phyloP scores from a whole-genome alignment of 2,113 vertebrate genomes.

The Ornithorhynchus anatinus region DNA sequence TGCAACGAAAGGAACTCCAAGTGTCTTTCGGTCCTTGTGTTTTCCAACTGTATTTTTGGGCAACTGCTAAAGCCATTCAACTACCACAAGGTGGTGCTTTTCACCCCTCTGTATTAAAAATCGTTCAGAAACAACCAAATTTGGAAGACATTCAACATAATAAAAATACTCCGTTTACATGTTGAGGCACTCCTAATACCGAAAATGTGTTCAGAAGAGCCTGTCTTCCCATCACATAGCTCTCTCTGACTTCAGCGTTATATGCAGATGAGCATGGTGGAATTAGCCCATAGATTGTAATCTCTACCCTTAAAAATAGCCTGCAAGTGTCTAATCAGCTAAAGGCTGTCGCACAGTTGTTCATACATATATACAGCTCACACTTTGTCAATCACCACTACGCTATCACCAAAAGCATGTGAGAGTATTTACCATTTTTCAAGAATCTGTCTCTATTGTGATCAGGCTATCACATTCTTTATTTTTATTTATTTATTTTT shows the following conservation, averaged over 20 bases:
- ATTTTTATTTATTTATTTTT: constrained; percentile 30
- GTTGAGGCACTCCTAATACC: background rate
- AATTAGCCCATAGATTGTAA: constrained; percentile 28
- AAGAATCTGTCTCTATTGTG: constrained; percentile 57
- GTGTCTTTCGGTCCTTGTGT: background rate
- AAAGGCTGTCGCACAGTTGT: constrained; percentile 22
- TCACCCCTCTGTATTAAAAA: background rate
- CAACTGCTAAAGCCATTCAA: background rate
- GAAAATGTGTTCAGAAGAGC: background rate
- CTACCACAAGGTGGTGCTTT: background rate
- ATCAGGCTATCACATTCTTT: constrained; percentile 53
- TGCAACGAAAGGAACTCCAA: background rate
- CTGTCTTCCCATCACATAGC: background rate
- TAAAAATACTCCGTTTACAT: background rate
- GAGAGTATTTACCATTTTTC: constrained; percentile 56
- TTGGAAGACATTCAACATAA: background rate
- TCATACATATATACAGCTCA: constrained; percentile 41
- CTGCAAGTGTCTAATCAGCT: constrained; percentile 28
- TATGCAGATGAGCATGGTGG: background rate
- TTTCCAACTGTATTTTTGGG: background rate
- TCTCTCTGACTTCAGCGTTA: constrained; percentile 4
- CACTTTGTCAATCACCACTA: constrained; percentile 59
- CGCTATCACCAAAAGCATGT: constrained; percentile 58
- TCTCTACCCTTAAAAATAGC: constrained; percentile 6
- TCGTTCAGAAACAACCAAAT: background rate